Evolutionary conservation across 2,888 invertebrate species (phyloP), one percentile per base, ranked within the genome.

Genomic region (Monopis laevigella): DNA sequence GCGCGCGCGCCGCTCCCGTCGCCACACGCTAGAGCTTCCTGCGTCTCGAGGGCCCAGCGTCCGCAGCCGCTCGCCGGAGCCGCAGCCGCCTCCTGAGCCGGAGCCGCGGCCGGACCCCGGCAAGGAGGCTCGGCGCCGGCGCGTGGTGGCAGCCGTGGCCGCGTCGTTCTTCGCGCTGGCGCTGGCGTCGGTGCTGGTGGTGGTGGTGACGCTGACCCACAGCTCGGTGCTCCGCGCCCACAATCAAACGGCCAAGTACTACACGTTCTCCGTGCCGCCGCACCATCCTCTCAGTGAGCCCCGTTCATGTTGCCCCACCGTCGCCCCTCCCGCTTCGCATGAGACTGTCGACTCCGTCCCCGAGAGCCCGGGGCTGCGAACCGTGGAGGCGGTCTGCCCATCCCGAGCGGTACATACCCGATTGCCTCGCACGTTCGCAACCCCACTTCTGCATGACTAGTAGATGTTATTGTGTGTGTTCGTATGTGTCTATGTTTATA

Each of bases 161-260:
- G 88, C 85, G 24, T 88, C 88, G 24, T 89, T 90, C 72, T 73
- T 88, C 66, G 88, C 90, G 63, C 82, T 91, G 55, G 84, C 88
- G 51, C 82, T 87, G 55, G 86, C 89, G 45, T 87, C 90, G 55
- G 85, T 90, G 48, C 84, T 90, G 57, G 88, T 88, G 56, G 89
- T 92, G 60, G 85, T 91, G 59, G 85, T 91, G 56, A 90, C 91
- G 42, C 82, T 92, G 62, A 90, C 88, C 35, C 88, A 87, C 74
- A 84, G 87, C 69, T 84, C 86, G 53, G 86, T 86, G 55, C 77
- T 84, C 45, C 84, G 81, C 56, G 84, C 84, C 46, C 84, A 85
- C 64, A 82, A 83, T 62, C 85, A 86, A 64, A 83, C 85, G 55
- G 84, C 85, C 70, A 85, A 85, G 81, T 82, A 84, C 69, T 85